These are phyloP conservation scores for Eucriotettix oculatus DNA, from an alignment of 2,888 invertebrate genomes.

Conservation along the genomic window DNA sequence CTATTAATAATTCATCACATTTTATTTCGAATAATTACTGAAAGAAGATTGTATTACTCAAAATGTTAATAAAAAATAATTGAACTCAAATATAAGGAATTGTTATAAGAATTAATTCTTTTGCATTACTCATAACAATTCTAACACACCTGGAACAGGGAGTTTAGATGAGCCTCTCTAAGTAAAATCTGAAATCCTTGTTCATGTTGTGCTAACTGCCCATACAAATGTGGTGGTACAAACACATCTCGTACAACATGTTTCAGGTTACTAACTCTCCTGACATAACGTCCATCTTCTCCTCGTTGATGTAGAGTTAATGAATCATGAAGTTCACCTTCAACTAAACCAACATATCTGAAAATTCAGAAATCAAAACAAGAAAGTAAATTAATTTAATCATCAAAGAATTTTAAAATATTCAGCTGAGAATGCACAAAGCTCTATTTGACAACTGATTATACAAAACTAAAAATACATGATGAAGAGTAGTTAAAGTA, in stretches of 20 bases:
- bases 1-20: too few relatives aligned
- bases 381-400: neutral
- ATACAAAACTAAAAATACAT: neutral
- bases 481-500: neutral
- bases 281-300: conserved; percentile 58
- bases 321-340: conserved; percentile 75
- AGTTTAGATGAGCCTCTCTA: conserved; percentile 32
- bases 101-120: too few relatives aligned
- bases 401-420: too few relatives aligned
- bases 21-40: too few relatives aligned
- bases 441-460: too few relatives aligned
- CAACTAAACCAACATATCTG: conserved; percentile 75
- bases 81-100: too few relatives aligned
- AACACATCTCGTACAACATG: conserved; percentile 25
- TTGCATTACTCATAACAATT: neutral
- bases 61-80: too few relatives aligned
- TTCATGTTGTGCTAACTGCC: conserved; percentile 58
- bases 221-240: conserved; percentile 67
- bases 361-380: neutral
- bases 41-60: too few relatives aligned
- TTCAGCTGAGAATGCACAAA: too few relatives aligned
- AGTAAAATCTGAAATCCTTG: conserved; percentile 38
- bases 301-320: conserved; percentile 68
- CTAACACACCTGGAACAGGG: conserved; percentile 25
- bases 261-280: conserved; percentile 37